Evolutionary conservation across 35 echinoderm and acorn worm genomes (phyloP).

Genomic region (Stichopus chloronotus): DNA sequence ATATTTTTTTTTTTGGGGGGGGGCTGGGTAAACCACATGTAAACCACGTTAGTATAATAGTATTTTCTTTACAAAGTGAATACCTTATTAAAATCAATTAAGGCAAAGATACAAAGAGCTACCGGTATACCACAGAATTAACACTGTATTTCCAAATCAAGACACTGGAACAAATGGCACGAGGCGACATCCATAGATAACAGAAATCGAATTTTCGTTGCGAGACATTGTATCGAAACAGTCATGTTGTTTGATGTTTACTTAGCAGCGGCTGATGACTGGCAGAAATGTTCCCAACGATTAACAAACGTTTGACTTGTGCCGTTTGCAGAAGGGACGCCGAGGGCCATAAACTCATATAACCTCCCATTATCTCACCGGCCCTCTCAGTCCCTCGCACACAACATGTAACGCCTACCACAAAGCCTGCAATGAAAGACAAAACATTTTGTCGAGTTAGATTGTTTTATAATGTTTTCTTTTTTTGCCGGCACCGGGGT

Average conservation of each 20-base stretch:
- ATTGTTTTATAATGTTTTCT: no score
- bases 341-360: slow-evolving; percentile 22
- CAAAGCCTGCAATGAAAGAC: no score
- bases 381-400: background rate
- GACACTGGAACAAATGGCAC: slow-evolving; percentile 1
- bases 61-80: no score
- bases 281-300: slow-evolving; percentile 53
- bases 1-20: no score
- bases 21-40: no score
- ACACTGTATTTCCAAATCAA: background rate
- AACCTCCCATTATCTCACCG: background rate
- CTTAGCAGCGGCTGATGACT: slow-evolving; percentile 46
- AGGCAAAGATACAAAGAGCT: no score
- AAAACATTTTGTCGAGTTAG: no score
- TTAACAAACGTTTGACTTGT: slow-evolving; percentile 39
- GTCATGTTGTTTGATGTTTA: slow-evolving; percentile 39
- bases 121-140: no score
- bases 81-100: no score
- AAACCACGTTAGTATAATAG: no score
- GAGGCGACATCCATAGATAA: background rate
- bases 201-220: background rate
- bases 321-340: slow-evolving; percentile 10
- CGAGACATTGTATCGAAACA: slow-evolving; percentile 39
- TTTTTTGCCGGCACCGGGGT: no score
- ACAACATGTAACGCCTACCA: background rate